These are phyloP conservation scores for Pomatorhinus ruficollis DNA, from an alignment of 2,113 vertebrate genomes.

Conservation along the genomic window DNA sequence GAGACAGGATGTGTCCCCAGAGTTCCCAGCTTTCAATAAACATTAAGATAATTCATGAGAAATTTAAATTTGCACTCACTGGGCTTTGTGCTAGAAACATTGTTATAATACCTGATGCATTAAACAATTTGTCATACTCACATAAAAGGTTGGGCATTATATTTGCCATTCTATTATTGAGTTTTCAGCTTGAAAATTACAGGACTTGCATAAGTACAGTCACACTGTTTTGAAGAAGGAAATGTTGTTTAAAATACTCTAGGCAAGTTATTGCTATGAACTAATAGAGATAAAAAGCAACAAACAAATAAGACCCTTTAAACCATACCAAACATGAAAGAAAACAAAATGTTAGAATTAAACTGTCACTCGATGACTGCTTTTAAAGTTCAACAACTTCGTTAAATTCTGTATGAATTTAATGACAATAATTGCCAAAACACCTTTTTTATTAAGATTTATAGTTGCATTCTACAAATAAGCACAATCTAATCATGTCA, in stretches of 20 bases:
- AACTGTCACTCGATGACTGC: neutral
- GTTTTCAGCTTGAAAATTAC: constrained; percentile 13
- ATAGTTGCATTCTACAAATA: neutral
- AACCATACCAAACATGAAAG: neutral
- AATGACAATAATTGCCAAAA: neutral
- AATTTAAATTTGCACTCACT: neutral
- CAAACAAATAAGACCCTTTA: neutral
- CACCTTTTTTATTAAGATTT: neutral
- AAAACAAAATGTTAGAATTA: neutral
- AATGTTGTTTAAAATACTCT: neutral
- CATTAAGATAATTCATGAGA: neutral
- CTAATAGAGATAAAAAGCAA: neutral
- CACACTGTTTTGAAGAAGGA: neutral
- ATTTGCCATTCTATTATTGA: neutral
- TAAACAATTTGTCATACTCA: neutral
- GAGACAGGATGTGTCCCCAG: neutral
- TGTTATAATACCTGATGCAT: neutral
- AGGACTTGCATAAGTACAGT: neutral
- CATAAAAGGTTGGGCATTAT: neutral
- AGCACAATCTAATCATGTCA: neutral
- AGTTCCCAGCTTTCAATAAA: neutral
- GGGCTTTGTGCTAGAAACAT: neutral
- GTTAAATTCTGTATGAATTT: neutral
- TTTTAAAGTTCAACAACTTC: constrained; percentile 1
- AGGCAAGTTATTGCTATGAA: neutral